phyloP scores from a whole-genome alignment of 2,113 vertebrate species.

The Cebidichthys violaceus region DNA sequence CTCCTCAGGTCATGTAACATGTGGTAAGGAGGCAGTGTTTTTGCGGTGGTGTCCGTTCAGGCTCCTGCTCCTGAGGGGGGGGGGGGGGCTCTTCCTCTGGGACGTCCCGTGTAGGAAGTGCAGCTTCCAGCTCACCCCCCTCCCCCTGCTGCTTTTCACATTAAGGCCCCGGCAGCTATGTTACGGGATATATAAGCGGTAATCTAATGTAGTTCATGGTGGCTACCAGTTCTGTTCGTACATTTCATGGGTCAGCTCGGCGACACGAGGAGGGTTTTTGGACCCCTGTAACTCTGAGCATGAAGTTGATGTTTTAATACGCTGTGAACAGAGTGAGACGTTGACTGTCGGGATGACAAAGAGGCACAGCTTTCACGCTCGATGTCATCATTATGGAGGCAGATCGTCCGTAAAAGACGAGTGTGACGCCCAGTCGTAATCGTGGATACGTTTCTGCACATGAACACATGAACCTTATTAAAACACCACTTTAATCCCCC shows the following conservation, averaged over 20 bases:
- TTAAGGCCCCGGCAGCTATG: slow-evolving; percentile 55
- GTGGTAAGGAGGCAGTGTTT: slow-evolving; percentile 66
- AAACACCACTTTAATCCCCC: too few relatives aligned
- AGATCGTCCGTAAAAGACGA: neutral
- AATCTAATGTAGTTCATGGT: slow-evolving; percentile 51
- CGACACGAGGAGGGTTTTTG: neutral
- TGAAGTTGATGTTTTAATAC: slow-evolving; percentile 31
- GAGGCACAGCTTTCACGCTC: neutral
- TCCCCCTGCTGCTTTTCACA: slow-evolving; percentile 74
- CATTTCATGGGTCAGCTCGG: slow-evolving; percentile 18
- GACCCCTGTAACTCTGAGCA: slow-evolving; percentile 10
- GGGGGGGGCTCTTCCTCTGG: slow-evolving; percentile 72
- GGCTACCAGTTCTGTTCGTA: slow-evolving; percentile 23
- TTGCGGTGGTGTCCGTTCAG: slow-evolving; percentile 64
- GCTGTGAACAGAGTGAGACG: neutral
- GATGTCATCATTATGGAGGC: too few relatives aligned
- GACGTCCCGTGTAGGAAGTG: slow-evolving; percentile 72
- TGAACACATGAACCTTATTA: too few relatives aligned
- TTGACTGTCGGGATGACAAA: neutral
- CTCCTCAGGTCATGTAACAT: slow-evolving; percentile 70
- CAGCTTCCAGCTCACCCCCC: slow-evolving; percentile 69
- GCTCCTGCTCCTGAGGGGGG: slow-evolving; percentile 49
- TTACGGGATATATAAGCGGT: slow-evolving; percentile 47
- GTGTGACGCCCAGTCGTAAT: neutral
- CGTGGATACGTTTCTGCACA: neutral